Base-by-base conservation (phyloP, 2,113 vertebrate genomes). In the Strix aluco region DNA sequence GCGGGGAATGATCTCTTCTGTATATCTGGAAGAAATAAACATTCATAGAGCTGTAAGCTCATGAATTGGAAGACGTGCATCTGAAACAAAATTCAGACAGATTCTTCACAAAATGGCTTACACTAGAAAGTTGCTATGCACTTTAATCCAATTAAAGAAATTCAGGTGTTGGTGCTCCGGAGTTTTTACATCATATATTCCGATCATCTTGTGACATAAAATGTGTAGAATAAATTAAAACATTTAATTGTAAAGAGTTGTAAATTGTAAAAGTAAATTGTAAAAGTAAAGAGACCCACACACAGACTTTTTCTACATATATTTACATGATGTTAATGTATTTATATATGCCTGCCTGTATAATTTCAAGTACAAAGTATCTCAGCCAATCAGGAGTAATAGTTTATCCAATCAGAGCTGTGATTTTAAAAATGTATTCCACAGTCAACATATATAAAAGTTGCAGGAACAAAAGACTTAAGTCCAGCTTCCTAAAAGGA, bases 1-100 rank as follows among this genome's bases (percentile, higher is more conserved):
- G 93, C 98, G 97, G 61, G 99, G 99, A 65, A 99, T 88, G 98
- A 98, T 99, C 96, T 99, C 99, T 70, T 99, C 99, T 51, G 98
- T 98, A 74, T 99, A 99, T 96, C 99, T 99, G 98, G 70, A 97
- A 95, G 75, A 93, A 94, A 97, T 91, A 97, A 97, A 97, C 91
- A 89, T 78, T 80, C 79, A 61, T 22, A 92, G 49, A 84, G 78
- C 79, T 85, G 34, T 6, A 65, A 92, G 69, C 36, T 94, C 72
- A 86, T 22, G 59, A 89, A 94, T 63, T 74, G 74, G 49, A 93
- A 52, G 49, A 61, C 16, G 23, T 62, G n/a, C 26, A 77, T 29
- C 71, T 85, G 51, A 81, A 94, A 94, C 36, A 88, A 67, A 86
- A 67, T 17, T 80, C 57, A 75, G 11, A 38, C 42, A 55, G 52